Conservation (phyloP, 2,888 invertebrate genomes). For the Biston betularia region DNA sequence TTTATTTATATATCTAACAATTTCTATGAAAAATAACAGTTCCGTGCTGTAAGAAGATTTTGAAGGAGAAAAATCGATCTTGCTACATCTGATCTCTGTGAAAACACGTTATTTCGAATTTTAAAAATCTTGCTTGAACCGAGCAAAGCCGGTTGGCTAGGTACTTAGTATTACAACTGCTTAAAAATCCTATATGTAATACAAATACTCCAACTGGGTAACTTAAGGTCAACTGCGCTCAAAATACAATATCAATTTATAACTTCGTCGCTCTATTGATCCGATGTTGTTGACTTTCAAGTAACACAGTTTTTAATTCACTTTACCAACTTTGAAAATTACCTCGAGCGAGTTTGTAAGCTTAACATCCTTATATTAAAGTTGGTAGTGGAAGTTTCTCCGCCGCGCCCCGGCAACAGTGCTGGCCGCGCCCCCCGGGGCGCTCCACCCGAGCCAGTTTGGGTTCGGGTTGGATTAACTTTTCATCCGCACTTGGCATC, state of each 20-base stretch:
- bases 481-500: conserved; percentile 12
- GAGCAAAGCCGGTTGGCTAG: too few relatives aligned
- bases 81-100: too few relatives aligned
- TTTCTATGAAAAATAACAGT: too few relatives aligned
- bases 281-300: conserved; percentile 9
- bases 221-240: too few relatives aligned
- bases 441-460: conserved; percentile 2
- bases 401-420: conserved; percentile 11
- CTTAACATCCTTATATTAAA: conserved; percentile 19
- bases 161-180: too few relatives aligned
- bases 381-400: conserved; percentile 2
- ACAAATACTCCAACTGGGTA: too few relatives aligned
- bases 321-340: conserved; percentile 12
- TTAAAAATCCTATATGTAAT: too few relatives aligned
- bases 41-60: too few relatives aligned
- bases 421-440: background rate
- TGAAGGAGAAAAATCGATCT: too few relatives aligned
- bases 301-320: conserved; percentile 17
- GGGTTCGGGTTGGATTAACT: conserved; percentile 10
- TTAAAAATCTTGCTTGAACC: background rate
- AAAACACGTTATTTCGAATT: background rate
- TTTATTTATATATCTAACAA: too few relatives aligned
- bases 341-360: conserved; percentile 8
- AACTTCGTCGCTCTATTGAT: background rate
- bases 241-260: too few relatives aligned